A percentile compares a stretch with the other conserved stretches of the same genome.
phyloP scores from a whole-genome alignment of 2,797 vertebrate species.

The Prunella strophiata region DNA sequence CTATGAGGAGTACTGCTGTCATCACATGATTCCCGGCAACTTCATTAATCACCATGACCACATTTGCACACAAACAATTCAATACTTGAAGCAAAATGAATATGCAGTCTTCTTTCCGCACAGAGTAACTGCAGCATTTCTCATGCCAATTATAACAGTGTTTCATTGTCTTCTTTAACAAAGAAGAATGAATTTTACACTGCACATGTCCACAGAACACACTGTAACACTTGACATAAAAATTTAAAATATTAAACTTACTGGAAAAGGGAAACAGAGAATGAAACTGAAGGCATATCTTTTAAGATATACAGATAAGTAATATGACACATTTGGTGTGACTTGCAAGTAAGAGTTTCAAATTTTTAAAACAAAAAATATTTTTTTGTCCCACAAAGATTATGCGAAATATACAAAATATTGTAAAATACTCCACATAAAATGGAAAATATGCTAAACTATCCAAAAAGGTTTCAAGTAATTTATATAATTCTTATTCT shows the following conservation, averaged over 20 bases:
- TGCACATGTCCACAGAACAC: slow-evolving; percentile 3
- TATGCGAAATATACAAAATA: neutral
- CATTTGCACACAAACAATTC: neutral
- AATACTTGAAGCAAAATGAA: slow-evolving; percentile 33
- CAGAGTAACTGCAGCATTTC: slow-evolving; percentile 51
- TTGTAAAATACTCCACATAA: neutral
- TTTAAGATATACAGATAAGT: neutral
- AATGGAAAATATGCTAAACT: neutral
- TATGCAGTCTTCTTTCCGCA: neutral
- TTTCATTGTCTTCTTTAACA: slow-evolving; percentile 56
- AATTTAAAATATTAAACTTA: neutral
- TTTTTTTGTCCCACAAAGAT: neutral
- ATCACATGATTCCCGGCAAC: slow-evolving; percentile 6
- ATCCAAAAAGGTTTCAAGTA: neutral
- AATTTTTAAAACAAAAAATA: neutral
- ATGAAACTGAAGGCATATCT: neutral
- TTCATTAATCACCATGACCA: slow-evolving; percentile 57
- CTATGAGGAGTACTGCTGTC: slow-evolving; percentile 6
- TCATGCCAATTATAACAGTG: slow-evolving; percentile 61
- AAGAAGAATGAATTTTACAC: slow-evolving; percentile 60
- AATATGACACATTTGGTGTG: neutral
- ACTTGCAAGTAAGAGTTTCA: neutral
- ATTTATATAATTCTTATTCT: neutral
- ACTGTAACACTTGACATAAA: slow-evolving; percentile 37
- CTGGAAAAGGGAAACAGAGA: slow-evolving; percentile 1